Base-by-base conservation (phyloP, 2,888 invertebrate genomes). In the Mythimna lalbum region DNA sequence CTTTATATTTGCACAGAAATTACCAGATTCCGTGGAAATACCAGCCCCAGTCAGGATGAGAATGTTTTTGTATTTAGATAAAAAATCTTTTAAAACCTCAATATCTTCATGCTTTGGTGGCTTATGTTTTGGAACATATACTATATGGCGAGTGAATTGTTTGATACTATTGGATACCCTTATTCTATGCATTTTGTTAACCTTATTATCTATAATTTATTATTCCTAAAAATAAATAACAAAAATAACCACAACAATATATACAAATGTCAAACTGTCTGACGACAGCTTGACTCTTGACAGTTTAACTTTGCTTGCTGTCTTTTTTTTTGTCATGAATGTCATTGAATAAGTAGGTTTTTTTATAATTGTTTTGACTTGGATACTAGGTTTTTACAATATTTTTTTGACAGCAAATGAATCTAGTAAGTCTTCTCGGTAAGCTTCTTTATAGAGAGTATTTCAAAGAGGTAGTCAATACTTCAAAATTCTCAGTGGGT, bases 1-100 rank as follows among this genome's bases (percentile, higher is more conserved):
- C 33, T 43, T 21, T 33, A 4, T 27, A 21, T 1, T 14, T 53
- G 33, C 31, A 60, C n/a, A 63, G 33, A 5, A 83, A 84, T 86
- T 91, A 97, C 97, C 97, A 89, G 99, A 99, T 96, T 99, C 99
- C 2, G 99, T 99, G 0, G 99, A 99, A 86, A 99, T 97, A 43
- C 99, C 99, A 81, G 99, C 99, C 19, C 99, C 99, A 64, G 99
- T 99, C 57, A 99, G 89, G 23, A 98, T 96, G 23, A 98, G 95
- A 60, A 98, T 93, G 84, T 96, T 97, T 10, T 96, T 88, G 66
- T 96, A 92, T 53, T 90, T 91, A 3, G 87, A 77, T 27, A 98
- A 86, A 90, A 98, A 98, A 64, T 96, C 92, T 87, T 96, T 95
- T 0, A 98, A 89, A 63, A 89, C 89, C 76, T 95, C 88, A 33